phyloP scores from a whole-genome alignment of 2,888 invertebrate genomes.

The Augochlorella aurata region DNA sequence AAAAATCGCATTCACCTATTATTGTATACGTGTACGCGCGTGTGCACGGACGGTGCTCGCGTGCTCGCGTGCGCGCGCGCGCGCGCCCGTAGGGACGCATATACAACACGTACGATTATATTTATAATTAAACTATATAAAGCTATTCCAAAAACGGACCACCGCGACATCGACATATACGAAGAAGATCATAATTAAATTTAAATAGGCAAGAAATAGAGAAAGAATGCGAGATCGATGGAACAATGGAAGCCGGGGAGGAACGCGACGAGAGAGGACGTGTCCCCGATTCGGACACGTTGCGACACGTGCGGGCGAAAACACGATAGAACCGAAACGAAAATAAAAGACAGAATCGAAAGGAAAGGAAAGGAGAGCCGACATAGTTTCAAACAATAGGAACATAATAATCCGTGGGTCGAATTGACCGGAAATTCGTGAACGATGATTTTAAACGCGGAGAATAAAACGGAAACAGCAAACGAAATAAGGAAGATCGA shows the following conservation, averaged over 20 bases:
- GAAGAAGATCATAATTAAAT: constrained; percentile 67
- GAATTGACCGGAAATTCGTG: constrained; percentile 26
- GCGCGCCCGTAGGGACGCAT: constrained; percentile 53
- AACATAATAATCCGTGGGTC: constrained; percentile 23
- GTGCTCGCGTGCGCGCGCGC: constrained; percentile 42
- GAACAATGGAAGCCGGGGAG: not conserved
- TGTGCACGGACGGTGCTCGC: constrained; percentile 34
- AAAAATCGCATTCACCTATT: constrained; percentile 74
- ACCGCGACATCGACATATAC: constrained; percentile 72
- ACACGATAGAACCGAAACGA: constrained; percentile 21
- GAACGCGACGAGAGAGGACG: not conserved
- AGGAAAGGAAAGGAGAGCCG: constrained; percentile 17
- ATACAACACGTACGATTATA: constrained; percentile 72
- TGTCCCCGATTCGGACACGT: not conserved
- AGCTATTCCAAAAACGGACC: constrained; percentile 76
- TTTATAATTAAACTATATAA: constrained; percentile 73
- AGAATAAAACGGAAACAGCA: not conserved
- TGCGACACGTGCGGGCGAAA: not conserved
- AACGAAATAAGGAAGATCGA: not conserved
- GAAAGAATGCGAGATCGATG: constrained; percentile 1
- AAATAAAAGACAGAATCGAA: constrained; percentile 29
- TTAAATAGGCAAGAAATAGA: constrained; percentile 40
- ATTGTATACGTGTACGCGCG: constrained; percentile 71
- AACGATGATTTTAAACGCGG: not conserved
- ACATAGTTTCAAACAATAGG: constrained; percentile 35